Evolutionary conservation across 2,113 vertebrate genomes (phyloP).

Genomic region (Hymenochirus boettgeri): DNA sequence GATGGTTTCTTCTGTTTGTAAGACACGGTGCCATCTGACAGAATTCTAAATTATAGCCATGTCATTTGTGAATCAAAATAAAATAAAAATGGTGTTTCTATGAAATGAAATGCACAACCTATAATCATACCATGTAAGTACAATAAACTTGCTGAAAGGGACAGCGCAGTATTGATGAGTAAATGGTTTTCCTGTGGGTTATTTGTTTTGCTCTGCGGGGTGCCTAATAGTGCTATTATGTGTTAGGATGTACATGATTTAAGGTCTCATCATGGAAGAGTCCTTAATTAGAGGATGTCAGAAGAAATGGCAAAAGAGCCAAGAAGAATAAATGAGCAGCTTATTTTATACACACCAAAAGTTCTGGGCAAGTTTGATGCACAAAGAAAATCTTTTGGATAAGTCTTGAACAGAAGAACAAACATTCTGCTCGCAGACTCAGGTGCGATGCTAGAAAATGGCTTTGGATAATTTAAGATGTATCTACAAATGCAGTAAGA

Average conservation of each 20-base stretch:
- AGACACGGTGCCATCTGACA: not conserved
- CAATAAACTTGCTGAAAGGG: constrained; percentile 1
- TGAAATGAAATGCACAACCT: constrained; percentile 6
- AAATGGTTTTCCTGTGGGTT: constrained; percentile 1
- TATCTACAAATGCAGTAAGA: no score
- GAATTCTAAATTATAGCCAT: not conserved
- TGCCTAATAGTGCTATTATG: constrained; percentile 3
- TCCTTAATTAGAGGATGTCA: constrained; percentile 6
- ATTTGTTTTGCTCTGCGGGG: constrained; percentile 1
- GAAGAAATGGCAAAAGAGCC: constrained; percentile 1
- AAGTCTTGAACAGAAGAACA: no score
- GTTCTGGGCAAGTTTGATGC: not conserved
- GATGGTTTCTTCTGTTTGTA: not conserved
- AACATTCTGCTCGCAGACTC: no score
- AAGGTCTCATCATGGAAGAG: constrained; percentile 3
- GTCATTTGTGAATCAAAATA: not conserved
- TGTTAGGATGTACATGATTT: not conserved
- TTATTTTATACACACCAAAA: not conserved
- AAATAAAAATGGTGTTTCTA: constrained; percentile 3
- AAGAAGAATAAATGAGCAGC: not conserved
- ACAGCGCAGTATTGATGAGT: constrained; percentile 6
- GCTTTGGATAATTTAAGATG: no score
- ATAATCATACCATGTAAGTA: not conserved
- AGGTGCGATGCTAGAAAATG: no score
- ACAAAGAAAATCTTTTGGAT: not conserved